Evolutionary conservation across 2,113 vertebrate genomes (phyloP).

Genomic region (Solenodon paradoxus): DNA sequence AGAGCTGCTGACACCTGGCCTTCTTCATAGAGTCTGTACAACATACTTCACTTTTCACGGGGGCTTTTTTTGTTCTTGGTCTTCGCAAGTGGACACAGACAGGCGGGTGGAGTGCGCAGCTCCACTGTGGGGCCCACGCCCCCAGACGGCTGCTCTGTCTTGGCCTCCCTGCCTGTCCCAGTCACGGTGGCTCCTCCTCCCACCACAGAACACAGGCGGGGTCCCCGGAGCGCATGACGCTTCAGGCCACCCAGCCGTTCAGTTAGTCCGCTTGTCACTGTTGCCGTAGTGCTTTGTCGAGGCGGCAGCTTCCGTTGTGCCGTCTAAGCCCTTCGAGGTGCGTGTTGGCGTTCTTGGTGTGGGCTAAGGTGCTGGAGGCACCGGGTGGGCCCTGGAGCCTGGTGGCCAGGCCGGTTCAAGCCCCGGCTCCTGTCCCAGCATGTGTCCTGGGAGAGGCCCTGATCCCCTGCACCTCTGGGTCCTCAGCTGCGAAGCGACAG

Average conservation of each 20-base stretch:
- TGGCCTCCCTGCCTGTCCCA: neutral
- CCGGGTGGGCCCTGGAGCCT: neutral
- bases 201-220: no score
- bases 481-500: neutral
- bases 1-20: neutral
- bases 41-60: neutral
- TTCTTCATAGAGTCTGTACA: neutral
- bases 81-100: neutral
- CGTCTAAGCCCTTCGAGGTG: neutral
- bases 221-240: neutral
- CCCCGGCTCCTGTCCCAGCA: neutral
- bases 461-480: neutral
- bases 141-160: neutral
- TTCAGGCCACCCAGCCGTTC: neutral
- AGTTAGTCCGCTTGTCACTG: neutral
- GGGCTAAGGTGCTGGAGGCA: neutral
- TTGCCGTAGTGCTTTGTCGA: neutral
- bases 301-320: no score
- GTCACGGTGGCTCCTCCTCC: no score
- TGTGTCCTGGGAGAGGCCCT: neutral
- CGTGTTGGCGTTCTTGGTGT: neutral
- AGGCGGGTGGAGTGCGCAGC: neutral
- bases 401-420: neutral
- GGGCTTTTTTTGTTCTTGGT: neutral
- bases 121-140: no score